phyloP scores from a whole-genome alignment of 2,888 invertebrate genomes.

The Hydriomena furcata region DNA sequence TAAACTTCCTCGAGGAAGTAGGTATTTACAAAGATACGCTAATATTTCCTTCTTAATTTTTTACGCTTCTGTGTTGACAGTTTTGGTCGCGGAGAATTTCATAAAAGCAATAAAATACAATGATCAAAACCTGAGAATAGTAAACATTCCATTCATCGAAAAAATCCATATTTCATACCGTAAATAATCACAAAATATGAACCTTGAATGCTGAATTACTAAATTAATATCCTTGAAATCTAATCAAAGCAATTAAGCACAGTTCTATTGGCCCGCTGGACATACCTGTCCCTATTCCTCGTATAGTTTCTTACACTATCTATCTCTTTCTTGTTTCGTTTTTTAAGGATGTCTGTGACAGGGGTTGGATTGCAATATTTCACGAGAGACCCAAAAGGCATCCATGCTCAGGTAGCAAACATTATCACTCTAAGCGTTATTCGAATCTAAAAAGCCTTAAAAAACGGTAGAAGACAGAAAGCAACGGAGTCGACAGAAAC shows the following conservation, averaged over 20 bases:
- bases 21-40: conserved; percentile 35
- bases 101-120: conserved; percentile 62
- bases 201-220: conserved; percentile 75
- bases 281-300: conserved; percentile 24
- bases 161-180: conserved; percentile 66
- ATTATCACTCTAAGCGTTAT: conserved; percentile 77
- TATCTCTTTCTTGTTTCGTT: conserved; percentile 54
- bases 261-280: conserved; percentile 54
- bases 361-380: conserved; percentile 78
- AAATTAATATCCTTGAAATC: conserved; percentile 82
- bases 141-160: conserved; percentile 72
- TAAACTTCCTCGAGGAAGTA: conserved; percentile 69
- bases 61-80: conserved; percentile 71
- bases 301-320: conserved; percentile 11
- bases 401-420: conserved; percentile 80
- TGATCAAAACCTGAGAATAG: conserved; percentile 68
- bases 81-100: conserved; percentile 65
- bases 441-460: conserved; percentile 65
- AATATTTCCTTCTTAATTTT: conserved; percentile 76
- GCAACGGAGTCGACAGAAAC: conserved; percentile 44
- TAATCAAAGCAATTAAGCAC: conserved; percentile 80
- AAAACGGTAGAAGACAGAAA: conserved; percentile 33
- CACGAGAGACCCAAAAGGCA: conserved; percentile 70
- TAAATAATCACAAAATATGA: conserved; percentile 78
- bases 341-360: conserved; percentile 76